These are phyloP conservation scores for Megalops atlanticus DNA, from an alignment of 2,113 vertebrate genomes.

Conservation along the genomic window DNA sequence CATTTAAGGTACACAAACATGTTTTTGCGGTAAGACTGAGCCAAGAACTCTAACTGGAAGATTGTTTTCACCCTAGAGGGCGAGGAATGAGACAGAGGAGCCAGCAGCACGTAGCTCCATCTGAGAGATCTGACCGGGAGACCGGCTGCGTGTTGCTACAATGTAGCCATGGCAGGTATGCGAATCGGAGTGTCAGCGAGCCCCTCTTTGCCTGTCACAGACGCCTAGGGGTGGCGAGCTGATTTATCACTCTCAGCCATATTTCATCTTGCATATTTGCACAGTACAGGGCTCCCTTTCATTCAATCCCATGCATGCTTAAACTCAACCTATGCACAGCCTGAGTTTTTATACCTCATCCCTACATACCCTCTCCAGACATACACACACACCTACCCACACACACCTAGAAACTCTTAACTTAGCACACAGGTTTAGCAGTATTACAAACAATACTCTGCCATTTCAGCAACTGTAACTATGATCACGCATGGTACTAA, in stretches of 20 bases:
- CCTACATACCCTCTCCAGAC: neutral
- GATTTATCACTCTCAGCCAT: conserved; percentile 41
- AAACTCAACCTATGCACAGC: conserved; percentile 32
- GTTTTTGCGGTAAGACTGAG: no score
- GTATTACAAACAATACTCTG: neutral
- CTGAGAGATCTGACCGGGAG: conserved; percentile 26
- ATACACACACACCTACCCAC: neutral
- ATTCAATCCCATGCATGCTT: conserved; percentile 36
- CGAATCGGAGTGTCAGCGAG: conserved; percentile 12
- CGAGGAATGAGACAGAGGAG: no score
- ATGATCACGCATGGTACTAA: neutral
- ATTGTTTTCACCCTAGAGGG: no score
- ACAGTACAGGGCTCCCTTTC: conserved; percentile 41
- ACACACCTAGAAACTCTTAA: neutral
- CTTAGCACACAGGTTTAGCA: neutral
- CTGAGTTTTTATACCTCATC: neutral
- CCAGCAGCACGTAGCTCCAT: neutral
- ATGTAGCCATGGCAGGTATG: conserved; percentile 30
- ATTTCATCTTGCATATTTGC: conserved; percentile 39
- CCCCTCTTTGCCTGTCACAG: conserved; percentile 35
- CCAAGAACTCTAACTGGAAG: no score
- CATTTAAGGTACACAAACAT: no score
- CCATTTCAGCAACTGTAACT: neutral
- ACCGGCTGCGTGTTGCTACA: conserved; percentile 34
- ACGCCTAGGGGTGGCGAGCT: conserved; percentile 36